Base-by-base conservation (phyloP, 1,140 invertebrate species). In the Drosophila erecta region DNA sequence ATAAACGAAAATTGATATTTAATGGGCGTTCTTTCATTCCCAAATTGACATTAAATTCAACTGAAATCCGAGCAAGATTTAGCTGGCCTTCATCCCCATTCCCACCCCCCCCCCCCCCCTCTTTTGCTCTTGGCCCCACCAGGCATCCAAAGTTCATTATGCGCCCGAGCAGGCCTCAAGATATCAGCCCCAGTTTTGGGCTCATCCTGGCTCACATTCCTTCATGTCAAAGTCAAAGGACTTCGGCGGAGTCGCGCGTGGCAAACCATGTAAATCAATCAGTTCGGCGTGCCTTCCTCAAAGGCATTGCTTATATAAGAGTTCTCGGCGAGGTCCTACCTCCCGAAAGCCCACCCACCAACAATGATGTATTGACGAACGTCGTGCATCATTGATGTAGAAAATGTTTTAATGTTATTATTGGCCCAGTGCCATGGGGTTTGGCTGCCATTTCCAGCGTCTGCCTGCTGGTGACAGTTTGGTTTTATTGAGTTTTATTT, bases 341-440 rank as follows among this genome's bases (percentile, higher is more conserved):
- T n/a, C 11, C 11, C 17, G 3, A 15, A 7, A 30, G 27, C 7
- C 38, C 20, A 17, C 24, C 11, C 10, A 51, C 20, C 35, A 55
- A 57, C 64, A 53, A 51, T 83, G 84, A 84, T 61, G 84, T 83
- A 89, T 84, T 83, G 83, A 77, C 83, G 76, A 89, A 84, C 76
- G 84, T 77, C 84, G 79, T 87, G 83, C 84, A 83, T 79, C 85
- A 89, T 89, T 89, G 84, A 89, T 80, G 79, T 67, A 89, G 84
- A 83, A 86, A 86, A 86, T 87, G 81, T 81, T 86, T 84, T 86
- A 86, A 87, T 86, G 81, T 79, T 87, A 87, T 87, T 89, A 87
- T 84, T 84, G 79, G 58, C 49, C 61, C 53, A 60, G 53, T 15
- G 37, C n/a, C 17, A 33, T 17, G 43, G 27, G 14, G 30, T 14